Evolutionary conservation across 2,888 invertebrate species (phyloP).

Genomic region (Lasioglossum malachurum): DNA sequence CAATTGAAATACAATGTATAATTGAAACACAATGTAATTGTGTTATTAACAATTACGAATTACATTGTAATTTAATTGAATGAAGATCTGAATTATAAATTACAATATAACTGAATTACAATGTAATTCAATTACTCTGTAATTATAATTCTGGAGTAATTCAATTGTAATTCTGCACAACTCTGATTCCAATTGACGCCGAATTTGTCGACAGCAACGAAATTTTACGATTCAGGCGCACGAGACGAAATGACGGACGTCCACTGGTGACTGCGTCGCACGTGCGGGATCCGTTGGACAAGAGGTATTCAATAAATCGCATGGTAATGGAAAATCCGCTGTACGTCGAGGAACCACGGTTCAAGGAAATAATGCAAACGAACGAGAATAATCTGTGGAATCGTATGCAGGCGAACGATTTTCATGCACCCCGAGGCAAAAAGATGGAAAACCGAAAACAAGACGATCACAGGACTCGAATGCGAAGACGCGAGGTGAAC

Average conservation of each 20-base stretch:
- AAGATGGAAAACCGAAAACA: neutral
- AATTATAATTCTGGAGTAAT: too few relatives aligned
- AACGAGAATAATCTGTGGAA: neutral
- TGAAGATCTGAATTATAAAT: too few relatives aligned
- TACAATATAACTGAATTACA: too few relatives aligned
- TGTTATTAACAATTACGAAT: too few relatives aligned
- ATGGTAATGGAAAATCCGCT: neutral
- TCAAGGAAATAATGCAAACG: slow-evolving; percentile 66
- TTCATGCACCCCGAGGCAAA: neutral
- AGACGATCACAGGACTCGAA: neutral
- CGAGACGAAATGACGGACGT: neutral
- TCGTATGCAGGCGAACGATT: neutral
- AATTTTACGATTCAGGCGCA: neutral
- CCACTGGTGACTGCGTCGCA: neutral
- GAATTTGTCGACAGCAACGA: neutral
- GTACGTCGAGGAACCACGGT: slow-evolving; percentile 65
- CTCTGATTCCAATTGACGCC: neutral
- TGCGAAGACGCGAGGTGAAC: neutral
- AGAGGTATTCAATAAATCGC: neutral
- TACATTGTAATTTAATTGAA: too few relatives aligned
- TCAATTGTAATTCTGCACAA: too few relatives aligned
- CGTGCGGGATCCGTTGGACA: neutral
- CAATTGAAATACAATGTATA: too few relatives aligned
- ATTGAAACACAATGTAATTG: too few relatives aligned
- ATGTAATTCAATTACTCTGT: too few relatives aligned